Evolutionary conservation across 2,113 vertebrate genomes (phyloP), one percentile per base, ranked within the genome.

Genomic region (Chamaetylas fuelleborni): DNA sequence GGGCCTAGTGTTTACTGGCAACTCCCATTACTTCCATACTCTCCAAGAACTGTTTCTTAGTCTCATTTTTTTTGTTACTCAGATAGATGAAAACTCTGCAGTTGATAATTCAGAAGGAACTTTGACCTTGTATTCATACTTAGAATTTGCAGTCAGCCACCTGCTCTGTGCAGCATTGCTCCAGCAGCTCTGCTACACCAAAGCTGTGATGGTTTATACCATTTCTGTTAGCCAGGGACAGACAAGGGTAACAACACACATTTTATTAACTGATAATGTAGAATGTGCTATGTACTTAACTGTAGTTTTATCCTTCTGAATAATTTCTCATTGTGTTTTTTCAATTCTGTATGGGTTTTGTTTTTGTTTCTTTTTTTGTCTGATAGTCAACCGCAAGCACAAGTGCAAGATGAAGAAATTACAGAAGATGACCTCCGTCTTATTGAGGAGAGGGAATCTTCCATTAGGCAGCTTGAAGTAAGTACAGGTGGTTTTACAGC

Each of bases 381-480:
- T 73, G 33, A 43, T 57, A 97, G 98, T 93, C 98, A 98, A 47
- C 83, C 98, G 1, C 98, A 99, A 96, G 83, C 96, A 24, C 99
- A 99, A 82, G 96, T 98, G 61, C 98, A 99, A 94, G 96, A 98
- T 87, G 99, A 99, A 50, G 98, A 98, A 90, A 99, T 99, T 95
- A 99, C 98, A 71, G 98, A 99, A 91, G 99, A 99, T 17, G 99
- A 99, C 90, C 97, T 99, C 71, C 98, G 97, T 85, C 98, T 99
- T 89, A 99, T 99, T 43, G 98, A 99, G 64, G 99, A 99, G 94
- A 97, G 99, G 91, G 99, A 99, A 92, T 98, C 98, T 40, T 95
- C 99, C 79, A 99, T 99, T 96, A 98, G 97, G 88, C 99, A 99
- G 95, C 97, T 99, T 69, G 99, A 99, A 98, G 99, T 99, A 94